These are phyloP conservation scores for Mystacornis crossleyi DNA, from an alignment of 2,113 vertebrate genomes.

Conservation along the genomic window DNA sequence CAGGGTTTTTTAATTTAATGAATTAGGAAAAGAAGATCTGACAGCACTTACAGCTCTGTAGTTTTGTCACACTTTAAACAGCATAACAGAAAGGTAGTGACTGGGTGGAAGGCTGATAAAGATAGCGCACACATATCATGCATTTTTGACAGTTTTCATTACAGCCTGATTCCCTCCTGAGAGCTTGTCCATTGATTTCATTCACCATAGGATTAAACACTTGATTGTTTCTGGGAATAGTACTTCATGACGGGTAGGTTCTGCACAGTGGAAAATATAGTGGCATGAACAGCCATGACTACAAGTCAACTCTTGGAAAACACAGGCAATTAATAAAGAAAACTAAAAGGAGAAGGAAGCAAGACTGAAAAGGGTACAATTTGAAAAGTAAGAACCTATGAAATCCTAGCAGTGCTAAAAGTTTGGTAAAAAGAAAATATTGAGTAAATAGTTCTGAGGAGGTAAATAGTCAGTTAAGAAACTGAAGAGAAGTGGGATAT, in stretches of 20 bases:
- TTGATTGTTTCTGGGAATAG: background rate
- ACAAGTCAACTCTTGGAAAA: background rate
- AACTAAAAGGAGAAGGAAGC: background rate
- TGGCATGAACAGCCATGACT: background rate
- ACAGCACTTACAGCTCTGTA: background rate
- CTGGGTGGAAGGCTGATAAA: background rate
- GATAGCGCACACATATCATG: background rate
- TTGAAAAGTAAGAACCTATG: background rate
- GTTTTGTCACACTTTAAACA: background rate
- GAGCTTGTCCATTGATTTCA: background rate
- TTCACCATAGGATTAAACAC: background rate
- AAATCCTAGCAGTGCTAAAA: background rate
- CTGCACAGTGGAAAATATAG: background rate
- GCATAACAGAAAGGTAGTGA: background rate
- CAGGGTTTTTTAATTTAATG: background rate
- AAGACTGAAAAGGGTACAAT: background rate
- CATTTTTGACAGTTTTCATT: background rate
- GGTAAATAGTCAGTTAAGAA: background rate
- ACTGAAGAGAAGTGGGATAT: background rate
- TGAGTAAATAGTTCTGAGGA: background rate
- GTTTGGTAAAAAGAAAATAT: background rate
- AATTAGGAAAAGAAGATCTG: background rate
- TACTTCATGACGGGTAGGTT: background rate
- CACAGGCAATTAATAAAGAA: background rate
- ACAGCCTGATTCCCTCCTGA: background rate